These are phyloP conservation scores for Agonopterix alstromeriana DNA, from an alignment of 2,888 invertebrate species.

Conservation along the genomic window DNA sequence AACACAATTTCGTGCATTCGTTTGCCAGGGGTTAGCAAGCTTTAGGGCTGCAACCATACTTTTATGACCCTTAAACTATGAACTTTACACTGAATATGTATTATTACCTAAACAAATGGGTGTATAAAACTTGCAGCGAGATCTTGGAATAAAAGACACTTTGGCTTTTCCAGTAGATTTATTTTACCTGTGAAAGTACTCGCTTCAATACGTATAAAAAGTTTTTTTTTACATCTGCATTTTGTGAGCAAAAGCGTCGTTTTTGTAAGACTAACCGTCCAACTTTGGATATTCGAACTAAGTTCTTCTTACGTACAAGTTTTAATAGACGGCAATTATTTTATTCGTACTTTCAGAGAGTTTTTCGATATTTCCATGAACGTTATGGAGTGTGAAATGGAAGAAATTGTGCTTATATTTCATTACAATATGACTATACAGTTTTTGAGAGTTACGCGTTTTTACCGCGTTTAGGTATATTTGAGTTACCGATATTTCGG, in stretches of 20 bases:
- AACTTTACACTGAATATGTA: no score
- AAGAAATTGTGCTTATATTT: no score
- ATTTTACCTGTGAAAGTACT: constrained; percentile 16
- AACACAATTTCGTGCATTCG: no score
- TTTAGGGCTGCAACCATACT: no score
- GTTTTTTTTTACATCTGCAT: constrained; percentile 13
- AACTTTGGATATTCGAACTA: neutral
- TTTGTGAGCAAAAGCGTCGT: constrained; percentile 10
- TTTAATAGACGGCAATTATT: constrained; percentile 39
- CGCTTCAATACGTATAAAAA: constrained; percentile 14
- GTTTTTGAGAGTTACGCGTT: no score
- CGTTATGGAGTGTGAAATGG: neutral
- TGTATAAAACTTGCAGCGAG: no score
- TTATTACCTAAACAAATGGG: no score
- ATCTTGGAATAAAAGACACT: neutral
- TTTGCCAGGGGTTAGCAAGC: no score
- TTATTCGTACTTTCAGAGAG: constrained; percentile 5
- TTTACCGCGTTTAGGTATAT: no score
- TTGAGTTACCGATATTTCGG: no score
- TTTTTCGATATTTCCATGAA: neutral
- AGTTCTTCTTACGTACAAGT: constrained; percentile 20
- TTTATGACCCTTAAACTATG: no score
- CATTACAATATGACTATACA: no score
- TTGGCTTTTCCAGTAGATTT: constrained; percentile 11
- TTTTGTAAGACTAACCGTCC: constrained; percentile 18